Evolutionary conservation across 2,113 vertebrate species (phyloP), one percentile per base, ranked within the genome.

Genomic region (Cichladusa arquata): DNA sequence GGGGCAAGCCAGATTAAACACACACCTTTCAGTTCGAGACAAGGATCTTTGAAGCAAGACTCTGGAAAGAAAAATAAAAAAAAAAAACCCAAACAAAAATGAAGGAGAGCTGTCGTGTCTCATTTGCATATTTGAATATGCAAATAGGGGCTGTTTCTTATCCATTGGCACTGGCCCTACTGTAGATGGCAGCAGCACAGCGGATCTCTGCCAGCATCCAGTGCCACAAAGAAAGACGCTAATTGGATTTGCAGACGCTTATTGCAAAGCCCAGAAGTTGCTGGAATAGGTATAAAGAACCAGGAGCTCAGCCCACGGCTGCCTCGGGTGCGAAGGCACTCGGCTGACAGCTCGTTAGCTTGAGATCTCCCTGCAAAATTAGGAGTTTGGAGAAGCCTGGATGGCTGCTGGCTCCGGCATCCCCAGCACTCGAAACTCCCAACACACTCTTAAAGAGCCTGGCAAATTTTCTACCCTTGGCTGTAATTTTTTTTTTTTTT

Each of bases 151-250:
- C 48, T 80, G 94, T 80, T 95, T 92, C 94, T 96, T 96, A 95
- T 95, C 95, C 96, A 95, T 95, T 96, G 94, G 96, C 93, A 97
- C 79, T 70, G 85, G 94, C 90, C 81, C 96, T 96, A 87, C 96
- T 97, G 95, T 96, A 97, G 91, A 97, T 97, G 95, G 94, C 96
- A 96, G 94, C 94, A 97, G 80, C 92, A 97, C 90, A 77, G 95
- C 94, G 34, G 90, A 88, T 87, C 96, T 92, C 74, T 95, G 94
- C 96, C 95, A 97, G 93, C 86, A 77, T 45, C 90, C 50, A 90
- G 90, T 82, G 87, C 87, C 95, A 95, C 93, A 90, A 96, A 97
- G 95, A 95, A 91, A 95, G 90, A 82, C 74, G 40, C 81, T 96
- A 97, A 97, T 96, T 97, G 94, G 94, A 97, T 96, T 97, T 96